Base-by-base conservation (phyloP, 2,113 vertebrate species). In the Pygoscelis antarcticus region DNA sequence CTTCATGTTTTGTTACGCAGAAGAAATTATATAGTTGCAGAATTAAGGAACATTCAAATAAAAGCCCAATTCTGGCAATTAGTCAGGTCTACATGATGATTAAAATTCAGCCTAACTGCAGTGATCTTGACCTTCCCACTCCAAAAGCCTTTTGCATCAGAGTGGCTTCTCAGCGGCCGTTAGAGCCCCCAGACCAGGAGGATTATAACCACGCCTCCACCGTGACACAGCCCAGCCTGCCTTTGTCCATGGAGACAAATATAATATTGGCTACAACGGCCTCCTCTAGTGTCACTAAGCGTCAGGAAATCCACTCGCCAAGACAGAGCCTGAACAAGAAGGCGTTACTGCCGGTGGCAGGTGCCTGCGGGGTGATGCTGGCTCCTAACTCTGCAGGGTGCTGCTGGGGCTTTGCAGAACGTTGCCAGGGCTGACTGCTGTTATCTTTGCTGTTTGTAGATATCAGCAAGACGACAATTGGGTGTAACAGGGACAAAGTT, bases 341-440 rank as follows among this genome's bases (percentile, higher is more conserved):
- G 7, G 8, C 2, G 7, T 38, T 69, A 7, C 6, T 69, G 13
- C 66, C 5, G 4, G 16, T 72, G 58, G 40, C 47, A 16, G 36
- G 40, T 34, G 25, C 71, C 1, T 0, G 3, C 0, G 3, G 29
- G 34, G 40, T 42, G n/a, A 12, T 1, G 1, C 42, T 58, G 13
- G 7, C 36, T 61, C 32, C 40, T 46, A 22, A 22, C n/a, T 47
- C 46, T 32, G 42, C 30, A 36, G 55, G 12, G 15, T 38, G 10
- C 15, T 57, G 38, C 68, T 72, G 40, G n/a, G 29, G 18, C 60
- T 91, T 60, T 52, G 54, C 64, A 57, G 49, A 58, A 42, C 21
- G 2, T 17, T 27, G 19, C n/a, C 40, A 26, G 25, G 30, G 40
- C 38, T 76, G 44, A 19, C 14, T 70, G 40, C 38, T 78, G 25